These are phyloP conservation scores for Dendropsophus ebraccatus DNA, from an alignment of 2,113 vertebrate species.

Conservation along the genomic window DNA sequence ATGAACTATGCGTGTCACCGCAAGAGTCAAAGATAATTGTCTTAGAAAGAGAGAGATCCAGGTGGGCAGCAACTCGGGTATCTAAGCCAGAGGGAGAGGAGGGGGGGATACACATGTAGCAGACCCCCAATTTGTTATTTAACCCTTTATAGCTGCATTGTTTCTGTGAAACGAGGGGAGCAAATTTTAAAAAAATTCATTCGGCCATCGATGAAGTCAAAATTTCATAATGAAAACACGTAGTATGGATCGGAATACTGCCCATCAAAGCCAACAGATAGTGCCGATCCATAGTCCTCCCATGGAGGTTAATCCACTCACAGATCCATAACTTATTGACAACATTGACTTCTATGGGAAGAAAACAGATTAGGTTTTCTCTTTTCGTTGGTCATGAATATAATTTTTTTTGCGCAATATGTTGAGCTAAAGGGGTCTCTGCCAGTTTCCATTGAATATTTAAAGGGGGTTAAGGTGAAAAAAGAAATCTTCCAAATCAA, in stretches of 20 bases:
- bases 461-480: no score
- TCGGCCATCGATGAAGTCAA: background rate
- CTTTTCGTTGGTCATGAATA: no score
- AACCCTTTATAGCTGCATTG: background rate
- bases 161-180: background rate
- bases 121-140: background rate
- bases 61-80: background rate
- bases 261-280: no score
- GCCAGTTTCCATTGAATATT: background rate
- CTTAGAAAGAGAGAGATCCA: background rate
- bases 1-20: conserved; percentile 17
- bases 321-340: background rate
- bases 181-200: background rate
- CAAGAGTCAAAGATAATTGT: conserved; percentile 47
- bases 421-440: background rate
- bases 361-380: no score
- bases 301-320: background rate
- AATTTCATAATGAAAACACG: no score
- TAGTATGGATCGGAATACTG: no score
- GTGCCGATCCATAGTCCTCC: background rate
- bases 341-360: background rate
- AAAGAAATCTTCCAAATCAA: no score
- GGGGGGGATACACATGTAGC: background rate
- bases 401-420: background rate
- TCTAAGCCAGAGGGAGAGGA: background rate